phyloP scores from a whole-genome alignment of 2,888 invertebrate genomes.

The Drosophila limbata region DNA sequence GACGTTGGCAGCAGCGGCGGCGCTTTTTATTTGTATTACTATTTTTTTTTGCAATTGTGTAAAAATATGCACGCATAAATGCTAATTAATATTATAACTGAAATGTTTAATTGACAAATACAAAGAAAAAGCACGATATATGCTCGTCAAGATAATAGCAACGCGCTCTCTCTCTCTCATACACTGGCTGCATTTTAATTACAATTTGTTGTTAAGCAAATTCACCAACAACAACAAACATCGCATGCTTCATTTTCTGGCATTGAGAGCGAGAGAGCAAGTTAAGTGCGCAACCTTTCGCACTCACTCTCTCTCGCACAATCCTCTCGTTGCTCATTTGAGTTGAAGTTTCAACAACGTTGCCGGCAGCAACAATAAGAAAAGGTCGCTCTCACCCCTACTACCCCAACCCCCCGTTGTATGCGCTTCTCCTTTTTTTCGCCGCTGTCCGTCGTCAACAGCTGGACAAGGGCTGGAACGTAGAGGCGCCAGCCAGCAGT shows the following conservation, averaged over 20 bases:
- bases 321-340: conserved; percentile 38
- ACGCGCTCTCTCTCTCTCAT: background rate
- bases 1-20: conserved; percentile 18
- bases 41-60: conserved; percentile 20
- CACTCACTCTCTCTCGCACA: conserved; percentile 13
- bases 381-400: conserved; percentile 14
- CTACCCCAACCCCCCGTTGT: background rate
- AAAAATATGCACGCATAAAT: conserved; percentile 27
- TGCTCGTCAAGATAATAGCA: conserved; percentile 5
- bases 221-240: conserved; percentile 38
- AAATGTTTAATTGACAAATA: conserved; percentile 48
- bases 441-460: conserved; percentile 33
- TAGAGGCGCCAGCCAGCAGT: conserved; percentile 29
- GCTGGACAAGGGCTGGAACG: conserved; percentile 43
- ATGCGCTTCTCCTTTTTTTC: background rate
- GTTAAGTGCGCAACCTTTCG: conserved; percentile 35
- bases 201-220: conserved; percentile 46
- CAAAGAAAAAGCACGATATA: conserved; percentile 17
- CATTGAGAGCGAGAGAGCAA: conserved; percentile 35
- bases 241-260: conserved; percentile 17
- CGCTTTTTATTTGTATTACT: conserved; percentile 26
- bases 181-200: conserved; percentile 53
- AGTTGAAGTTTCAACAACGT: conserved; percentile 52
- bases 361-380: conserved; percentile 44
- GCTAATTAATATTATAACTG: conserved; percentile 36